Conservation (phyloP, 2,888 invertebrate genomes). For the Magallana nippona region DNA sequence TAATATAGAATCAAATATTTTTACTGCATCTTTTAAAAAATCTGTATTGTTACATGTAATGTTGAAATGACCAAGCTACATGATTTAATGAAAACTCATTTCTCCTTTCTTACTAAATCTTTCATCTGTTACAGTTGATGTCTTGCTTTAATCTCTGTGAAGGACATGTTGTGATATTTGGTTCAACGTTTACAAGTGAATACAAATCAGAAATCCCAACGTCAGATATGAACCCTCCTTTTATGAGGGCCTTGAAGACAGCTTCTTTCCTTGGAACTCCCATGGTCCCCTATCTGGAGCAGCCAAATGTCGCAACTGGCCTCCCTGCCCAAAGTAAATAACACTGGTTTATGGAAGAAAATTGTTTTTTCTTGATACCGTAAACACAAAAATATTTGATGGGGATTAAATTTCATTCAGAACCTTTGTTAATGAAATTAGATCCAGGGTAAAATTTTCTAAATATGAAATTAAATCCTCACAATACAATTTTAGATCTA, state of each 20-base stretch:
- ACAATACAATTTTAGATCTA: no score
- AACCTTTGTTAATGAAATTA: no score
- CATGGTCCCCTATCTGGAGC: conserved; percentile 71
- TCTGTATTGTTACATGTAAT: background rate
- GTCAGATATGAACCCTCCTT: conserved; percentile 70
- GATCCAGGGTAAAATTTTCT: no score
- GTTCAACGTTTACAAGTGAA: conserved; percentile 65
- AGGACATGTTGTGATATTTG: conserved; percentile 66
- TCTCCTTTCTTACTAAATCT: background rate
- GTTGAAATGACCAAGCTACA: no score
- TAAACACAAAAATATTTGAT: no score
- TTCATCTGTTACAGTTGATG: conserved; percentile 63
- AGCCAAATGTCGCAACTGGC: conserved; percentile 75
- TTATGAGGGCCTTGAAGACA: conserved; percentile 72
- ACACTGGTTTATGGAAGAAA: background rate
- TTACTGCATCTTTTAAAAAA: background rate
- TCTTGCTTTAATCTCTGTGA: conserved; percentile 58
- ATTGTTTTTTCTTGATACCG: no score
- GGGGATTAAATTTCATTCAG: no score
- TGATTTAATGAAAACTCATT: no score
- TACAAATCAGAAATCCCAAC: conserved; percentile 70
- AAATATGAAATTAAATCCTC: no score
- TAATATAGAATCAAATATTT: background rate
- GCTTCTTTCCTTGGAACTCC: conserved; percentile 64
- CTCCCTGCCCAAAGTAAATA: conserved; percentile 75